Evolutionary conservation across 2,888 invertebrate genomes (phyloP).

Genomic region (Sisyra nigra): DNA sequence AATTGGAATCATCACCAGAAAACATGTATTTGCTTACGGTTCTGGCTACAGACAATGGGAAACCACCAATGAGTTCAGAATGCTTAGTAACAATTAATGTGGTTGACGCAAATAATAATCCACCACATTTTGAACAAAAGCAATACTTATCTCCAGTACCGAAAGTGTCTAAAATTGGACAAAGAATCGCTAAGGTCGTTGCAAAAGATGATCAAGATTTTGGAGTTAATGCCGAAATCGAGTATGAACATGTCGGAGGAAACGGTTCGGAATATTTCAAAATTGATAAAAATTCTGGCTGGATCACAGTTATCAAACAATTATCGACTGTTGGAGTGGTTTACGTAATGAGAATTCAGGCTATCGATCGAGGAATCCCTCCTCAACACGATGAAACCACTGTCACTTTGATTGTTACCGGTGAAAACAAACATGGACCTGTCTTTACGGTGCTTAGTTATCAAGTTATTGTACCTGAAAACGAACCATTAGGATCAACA

Average conservation of each 20-base stretch:
- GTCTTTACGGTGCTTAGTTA: conserved; percentile 71
- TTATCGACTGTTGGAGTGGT: conserved; percentile 41
- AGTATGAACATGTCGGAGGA: conserved; percentile 55
- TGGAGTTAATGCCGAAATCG: conserved; percentile 79
- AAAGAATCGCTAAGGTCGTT: conserved; percentile 52
- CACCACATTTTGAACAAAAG: conserved; percentile 63
- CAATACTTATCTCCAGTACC: conserved; percentile 70
- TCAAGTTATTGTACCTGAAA: conserved; percentile 83
- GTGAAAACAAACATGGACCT: conserved; percentile 66
- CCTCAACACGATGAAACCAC: conserved; percentile 62
- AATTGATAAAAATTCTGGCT: conserved; percentile 63
- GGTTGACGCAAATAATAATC: conserved; percentile 83
- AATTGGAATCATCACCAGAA: conserved; percentile 69
- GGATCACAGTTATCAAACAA: conserved; percentile 53
- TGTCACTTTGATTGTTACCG: conserved; percentile 65
- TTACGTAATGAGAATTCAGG: conserved; percentile 53
- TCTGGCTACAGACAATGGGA: conserved; percentile 88
- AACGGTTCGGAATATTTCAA: conserved; percentile 63
- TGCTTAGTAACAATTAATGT: conserved; percentile 74
- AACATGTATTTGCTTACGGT: conserved; percentile 77
- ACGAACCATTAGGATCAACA: conserved; percentile 70
- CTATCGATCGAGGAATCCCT: conserved; percentile 77
- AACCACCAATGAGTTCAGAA: conserved; percentile 85
- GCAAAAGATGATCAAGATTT: conserved; percentile 68
- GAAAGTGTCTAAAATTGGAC: conserved; percentile 53